These are phyloP conservation scores for Mastomys natalensis DNA, from an alignment of 2,113 vertebrate genomes.

Conservation along the genomic window DNA sequence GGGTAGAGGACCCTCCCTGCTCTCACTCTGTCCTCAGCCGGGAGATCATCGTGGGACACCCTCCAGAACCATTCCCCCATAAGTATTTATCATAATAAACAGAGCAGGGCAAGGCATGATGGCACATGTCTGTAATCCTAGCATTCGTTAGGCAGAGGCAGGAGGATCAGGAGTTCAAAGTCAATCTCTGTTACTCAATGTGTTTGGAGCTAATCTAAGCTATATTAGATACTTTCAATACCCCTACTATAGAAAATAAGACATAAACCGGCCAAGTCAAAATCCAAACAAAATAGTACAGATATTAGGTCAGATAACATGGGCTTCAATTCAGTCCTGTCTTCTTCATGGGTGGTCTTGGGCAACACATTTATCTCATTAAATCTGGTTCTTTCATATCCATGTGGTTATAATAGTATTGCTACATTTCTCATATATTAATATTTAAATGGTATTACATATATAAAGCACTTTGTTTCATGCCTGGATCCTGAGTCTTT, in stretches of 20 bases:
- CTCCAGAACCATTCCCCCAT: too few relatives aligned
- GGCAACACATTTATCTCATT: background rate
- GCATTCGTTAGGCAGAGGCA: background rate
- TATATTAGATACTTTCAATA: background rate
- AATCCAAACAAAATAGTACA: background rate
- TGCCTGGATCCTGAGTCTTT: background rate
- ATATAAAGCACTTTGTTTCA: background rate
- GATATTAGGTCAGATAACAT: background rate
- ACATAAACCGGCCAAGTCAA: background rate
- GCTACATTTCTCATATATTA: background rate
- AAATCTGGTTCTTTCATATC: background rate
- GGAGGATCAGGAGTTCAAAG: background rate
- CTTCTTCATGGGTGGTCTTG: background rate
- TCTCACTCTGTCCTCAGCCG: too few relatives aligned
- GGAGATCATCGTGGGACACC: too few relatives aligned
- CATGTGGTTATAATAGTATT: background rate
- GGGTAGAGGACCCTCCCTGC: too few relatives aligned
- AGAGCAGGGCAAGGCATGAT: background rate
- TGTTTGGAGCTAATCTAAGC: background rate
- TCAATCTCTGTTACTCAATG: background rate
- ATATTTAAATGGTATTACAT: background rate
- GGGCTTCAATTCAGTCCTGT: background rate
- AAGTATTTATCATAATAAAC: background rate
- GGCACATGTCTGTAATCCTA: background rate
- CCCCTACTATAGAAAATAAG: background rate